These are phyloP conservation scores for Holacanthus passer DNA, from an alignment of 2,113 vertebrate genomes.

Conservation along the genomic window DNA sequence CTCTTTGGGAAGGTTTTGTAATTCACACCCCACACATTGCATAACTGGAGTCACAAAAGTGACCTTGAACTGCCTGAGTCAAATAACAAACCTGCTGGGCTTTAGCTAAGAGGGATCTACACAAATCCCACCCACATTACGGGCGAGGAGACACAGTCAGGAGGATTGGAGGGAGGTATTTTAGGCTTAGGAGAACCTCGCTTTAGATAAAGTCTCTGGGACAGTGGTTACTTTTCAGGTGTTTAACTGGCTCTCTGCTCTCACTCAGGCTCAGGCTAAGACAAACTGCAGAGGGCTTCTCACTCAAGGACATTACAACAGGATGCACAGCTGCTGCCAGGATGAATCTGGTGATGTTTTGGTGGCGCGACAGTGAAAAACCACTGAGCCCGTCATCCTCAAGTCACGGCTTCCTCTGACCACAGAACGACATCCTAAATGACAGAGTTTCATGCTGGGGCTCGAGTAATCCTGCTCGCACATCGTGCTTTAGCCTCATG, in stretches of 20 bases:
- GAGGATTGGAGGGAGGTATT: slow-evolving; percentile 28
- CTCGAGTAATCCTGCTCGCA: background rate
- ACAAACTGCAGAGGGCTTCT: background rate
- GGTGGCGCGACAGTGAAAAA: background rate
- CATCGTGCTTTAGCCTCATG: background rate
- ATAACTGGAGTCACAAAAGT: slow-evolving; percentile 36
- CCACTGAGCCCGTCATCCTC: background rate
- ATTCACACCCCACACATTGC: slow-evolving; percentile 51
- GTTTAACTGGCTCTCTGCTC: slow-evolving; percentile 28
- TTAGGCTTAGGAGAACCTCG: slow-evolving; percentile 43
- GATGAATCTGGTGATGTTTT: slow-evolving; percentile 16
- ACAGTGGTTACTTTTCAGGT: slow-evolving; percentile 29
- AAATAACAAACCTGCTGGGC: slow-evolving; percentile 35
- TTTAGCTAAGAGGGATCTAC: slow-evolving; percentile 21
- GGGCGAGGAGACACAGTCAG: background rate
- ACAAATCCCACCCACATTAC: slow-evolving; percentile 52
- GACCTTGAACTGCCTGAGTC: slow-evolving; percentile 43
- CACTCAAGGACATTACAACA: slow-evolving; percentile 48
- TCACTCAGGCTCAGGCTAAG: background rate
- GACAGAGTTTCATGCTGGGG: background rate
- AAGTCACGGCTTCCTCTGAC: slow-evolving; percentile 6
- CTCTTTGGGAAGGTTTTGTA: slow-evolving; percentile 55
- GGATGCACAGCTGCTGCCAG: slow-evolving; percentile 33
- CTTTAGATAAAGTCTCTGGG: slow-evolving; percentile 46
- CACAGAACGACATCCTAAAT: background rate